phyloP scores from a whole-genome alignment of 2,888 invertebrate genomes.

The Sycophila texana region DNA sequence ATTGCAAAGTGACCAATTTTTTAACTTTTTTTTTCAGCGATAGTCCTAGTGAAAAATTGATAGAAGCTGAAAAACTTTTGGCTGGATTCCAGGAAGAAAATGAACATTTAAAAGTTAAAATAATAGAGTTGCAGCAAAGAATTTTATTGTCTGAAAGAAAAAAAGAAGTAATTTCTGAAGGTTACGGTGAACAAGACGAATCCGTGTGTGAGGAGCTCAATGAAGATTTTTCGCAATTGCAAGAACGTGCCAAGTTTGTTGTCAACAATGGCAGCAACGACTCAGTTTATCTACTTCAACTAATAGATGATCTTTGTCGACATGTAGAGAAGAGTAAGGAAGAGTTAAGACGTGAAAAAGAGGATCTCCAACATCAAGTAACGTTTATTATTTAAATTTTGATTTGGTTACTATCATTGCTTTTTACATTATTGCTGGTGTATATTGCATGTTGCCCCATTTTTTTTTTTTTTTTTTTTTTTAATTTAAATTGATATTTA shows the following conservation, averaged over 20 bases:
- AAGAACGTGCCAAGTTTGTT: conserved; percentile 75
- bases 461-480: conserved; percentile 24
- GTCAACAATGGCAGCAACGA: conserved; percentile 75
- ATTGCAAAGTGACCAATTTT: not conserved
- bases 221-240: conserved; percentile 70
- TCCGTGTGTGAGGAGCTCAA: conserved; percentile 63
- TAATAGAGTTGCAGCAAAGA: conserved; percentile 78
- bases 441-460: not conserved
- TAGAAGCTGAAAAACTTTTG: conserved; percentile 78
- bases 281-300: conserved; percentile 76
- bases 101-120: conserved; percentile 78
- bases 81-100: conserved; percentile 75
- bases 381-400: conserved; percentile 53
- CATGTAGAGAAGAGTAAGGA: conserved; percentile 81
- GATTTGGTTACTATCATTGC: conserved; percentile 36
- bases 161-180: conserved; percentile 78
- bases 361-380: conserved; percentile 87
- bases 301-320: conserved; percentile 81
- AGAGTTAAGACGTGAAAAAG: conserved; percentile 81
- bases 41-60: conserved; percentile 76
- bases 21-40: conserved; percentile 29
- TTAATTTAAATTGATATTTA: conserved; percentile 22
- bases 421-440: conserved; percentile 1
- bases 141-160: conserved; percentile 74
- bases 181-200: conserved; percentile 69